These are phyloP conservation scores for Leptopterna dolabrata DNA, from an alignment of 2,888 invertebrate species.

Conservation along the genomic window DNA sequence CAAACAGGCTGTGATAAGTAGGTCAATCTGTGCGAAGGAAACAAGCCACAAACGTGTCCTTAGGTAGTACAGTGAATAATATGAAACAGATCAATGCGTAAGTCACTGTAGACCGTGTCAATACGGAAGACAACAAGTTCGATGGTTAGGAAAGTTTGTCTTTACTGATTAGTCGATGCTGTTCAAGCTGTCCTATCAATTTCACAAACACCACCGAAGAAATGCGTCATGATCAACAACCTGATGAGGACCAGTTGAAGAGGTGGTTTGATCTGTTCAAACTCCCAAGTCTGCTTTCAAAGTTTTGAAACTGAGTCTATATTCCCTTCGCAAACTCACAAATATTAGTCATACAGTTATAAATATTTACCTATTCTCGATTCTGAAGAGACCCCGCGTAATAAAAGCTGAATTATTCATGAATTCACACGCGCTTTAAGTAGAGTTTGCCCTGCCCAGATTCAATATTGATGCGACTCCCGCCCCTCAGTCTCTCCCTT, in stretches of 20 bases:
- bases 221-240: slow-evolving; percentile 35
- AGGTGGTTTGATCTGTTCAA: slow-evolving; percentile 47
- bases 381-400: slow-evolving; percentile 48
- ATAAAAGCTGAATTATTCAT: slow-evolving; percentile 54
- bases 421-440: slow-evolving; percentile 54
- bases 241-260: not conserved
- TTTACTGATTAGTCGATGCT: no score
- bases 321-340: slow-evolving; percentile 49
- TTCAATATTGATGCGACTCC: slow-evolving; percentile 51
- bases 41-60: no score
- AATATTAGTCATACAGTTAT: slow-evolving; percentile 52
- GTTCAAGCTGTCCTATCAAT: not conserved
- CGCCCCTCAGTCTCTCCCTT: not conserved
- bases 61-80: no score
- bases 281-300: slow-evolving; percentile 35
- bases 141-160: not conserved
- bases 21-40: no score
- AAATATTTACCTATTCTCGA: slow-evolving; percentile 50
- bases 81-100: no score
- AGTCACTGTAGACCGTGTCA: no score
- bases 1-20: no score
- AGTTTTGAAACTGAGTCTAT: slow-evolving; percentile 52
- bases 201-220: not conserved
- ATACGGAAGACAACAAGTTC: not conserved
- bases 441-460: slow-evolving; percentile 50